Percentiles rank a stretch among this genome's conserved stretches.
These are phyloP conservation scores for Linhomoeus sp. DNA, from an alignment of 2,888 invertebrate genomes.

Conservation along the genomic window DNA sequence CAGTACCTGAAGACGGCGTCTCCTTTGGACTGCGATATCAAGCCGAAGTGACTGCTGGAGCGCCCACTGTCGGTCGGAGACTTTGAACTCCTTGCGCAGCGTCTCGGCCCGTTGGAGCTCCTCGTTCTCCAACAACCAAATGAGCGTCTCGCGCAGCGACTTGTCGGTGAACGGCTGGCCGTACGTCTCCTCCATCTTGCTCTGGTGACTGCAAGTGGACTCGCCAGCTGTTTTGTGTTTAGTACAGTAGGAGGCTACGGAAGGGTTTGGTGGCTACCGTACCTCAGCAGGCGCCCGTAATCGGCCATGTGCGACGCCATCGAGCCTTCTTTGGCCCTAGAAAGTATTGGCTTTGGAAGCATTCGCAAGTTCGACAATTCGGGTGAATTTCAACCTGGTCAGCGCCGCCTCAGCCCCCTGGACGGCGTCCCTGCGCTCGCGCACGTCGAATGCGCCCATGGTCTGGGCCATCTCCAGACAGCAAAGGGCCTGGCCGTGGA, in stretches of 20 bases:
- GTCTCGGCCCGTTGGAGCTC: slow-evolving; percentile 66
- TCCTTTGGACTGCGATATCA: too few species aligned
- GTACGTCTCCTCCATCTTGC: slow-evolving; percentile 45
- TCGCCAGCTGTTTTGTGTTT: too few species aligned
- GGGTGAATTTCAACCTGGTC: slow-evolving; percentile 3
- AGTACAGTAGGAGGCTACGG: too few species aligned
- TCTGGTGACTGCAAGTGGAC: slow-evolving; percentile 19
- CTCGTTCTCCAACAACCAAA: slow-evolving; percentile 31
- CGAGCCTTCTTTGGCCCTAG: slow-evolving; percentile 3
- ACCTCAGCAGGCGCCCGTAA: neutral
- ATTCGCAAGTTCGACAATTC: too few species aligned
- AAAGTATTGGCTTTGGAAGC: slow-evolving; percentile 2
- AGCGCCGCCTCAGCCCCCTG: slow-evolving; percentile 2
- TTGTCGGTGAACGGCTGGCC: slow-evolving; percentile 44
- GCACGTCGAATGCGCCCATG: slow-evolving; percentile 1
- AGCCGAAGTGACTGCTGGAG: slow-evolving; percentile 25
- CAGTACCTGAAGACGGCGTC: slow-evolving; percentile 41
- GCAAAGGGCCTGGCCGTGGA: slow-evolving; percentile 58
- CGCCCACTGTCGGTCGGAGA: slow-evolving; percentile 72
- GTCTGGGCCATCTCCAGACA: slow-evolving; percentile 49
- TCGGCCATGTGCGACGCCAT: neutral
- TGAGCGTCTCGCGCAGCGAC: slow-evolving; percentile 38
- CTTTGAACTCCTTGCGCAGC: slow-evolving; percentile 62
- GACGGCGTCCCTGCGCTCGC: neutral
- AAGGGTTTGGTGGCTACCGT: too few species aligned